phyloP scores from a whole-genome alignment of 2,888 invertebrate species.

The Thymelicus acteon region DNA sequence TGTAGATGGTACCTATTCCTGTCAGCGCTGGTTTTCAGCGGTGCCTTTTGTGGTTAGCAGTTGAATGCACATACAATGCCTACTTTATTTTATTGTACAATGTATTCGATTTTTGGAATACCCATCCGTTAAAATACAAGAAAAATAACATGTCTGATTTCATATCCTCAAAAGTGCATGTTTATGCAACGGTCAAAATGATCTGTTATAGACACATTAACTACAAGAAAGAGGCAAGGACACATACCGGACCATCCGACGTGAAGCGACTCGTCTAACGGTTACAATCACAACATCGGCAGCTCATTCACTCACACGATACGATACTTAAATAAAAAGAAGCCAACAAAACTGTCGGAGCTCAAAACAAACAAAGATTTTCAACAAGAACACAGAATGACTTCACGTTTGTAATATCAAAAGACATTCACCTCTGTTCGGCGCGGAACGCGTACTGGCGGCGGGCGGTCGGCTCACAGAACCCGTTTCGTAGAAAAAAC shows the following conservation, averaged over 20 bases:
- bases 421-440: constrained; percentile 81
- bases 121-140: too few species aligned
- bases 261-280: constrained; percentile 67
- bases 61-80: not conserved
- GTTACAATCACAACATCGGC: constrained; percentile 66
- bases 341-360: constrained; percentile 49
- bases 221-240: constrained; percentile 53
- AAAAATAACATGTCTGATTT: not conserved
- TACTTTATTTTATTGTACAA: too few species aligned
- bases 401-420: constrained; percentile 34
- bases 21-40: not conserved
- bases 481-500: constrained; percentile 86
- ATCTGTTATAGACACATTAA: constrained; percentile 14
- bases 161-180: not conserved
- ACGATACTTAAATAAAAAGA: constrained; percentile 37
- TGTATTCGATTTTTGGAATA: too few species aligned
- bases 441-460: constrained; percentile 84
- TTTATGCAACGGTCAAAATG: not conserved
- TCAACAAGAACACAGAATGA: constrained; percentile 35
- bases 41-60: not conserved
- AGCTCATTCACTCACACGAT: constrained; percentile 44
- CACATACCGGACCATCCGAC: constrained; percentile 68
- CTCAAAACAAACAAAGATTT: constrained; percentile 44
- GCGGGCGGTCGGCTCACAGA: constrained; percentile 80
- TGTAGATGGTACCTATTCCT: too few species aligned